phyloP scores from a whole-genome alignment of 2,888 invertebrate genomes.

The Acronicta aceris region DNA sequence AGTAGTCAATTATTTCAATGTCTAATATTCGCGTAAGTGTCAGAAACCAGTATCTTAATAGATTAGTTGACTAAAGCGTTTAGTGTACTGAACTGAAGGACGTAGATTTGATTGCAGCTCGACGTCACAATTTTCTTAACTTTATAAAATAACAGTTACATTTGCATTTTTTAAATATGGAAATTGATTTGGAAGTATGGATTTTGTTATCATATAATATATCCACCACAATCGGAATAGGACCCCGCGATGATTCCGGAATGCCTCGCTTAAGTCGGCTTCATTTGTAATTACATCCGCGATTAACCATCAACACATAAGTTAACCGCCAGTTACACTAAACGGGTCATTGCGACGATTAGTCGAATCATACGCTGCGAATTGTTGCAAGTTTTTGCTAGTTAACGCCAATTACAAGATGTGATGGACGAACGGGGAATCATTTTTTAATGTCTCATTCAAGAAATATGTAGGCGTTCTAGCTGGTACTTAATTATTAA shows the following conservation, averaged over 20 bases:
- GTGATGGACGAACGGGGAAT: constrained; percentile 43
- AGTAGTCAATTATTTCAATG: no score
- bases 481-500: neutral
- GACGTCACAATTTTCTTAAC: no score
- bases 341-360: constrained; percentile 77
- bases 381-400: constrained; percentile 63
- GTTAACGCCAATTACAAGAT: constrained; percentile 50
- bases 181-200: no score
- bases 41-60: no score
- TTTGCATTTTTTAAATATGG: no score
- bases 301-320: constrained; percentile 71
- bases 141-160: no score
- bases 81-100: no score
- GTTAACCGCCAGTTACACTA: constrained; percentile 63
- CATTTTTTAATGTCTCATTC: constrained; percentile 46
- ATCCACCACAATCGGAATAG: constrained; percentile 50
- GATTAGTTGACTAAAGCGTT: no score
- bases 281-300: constrained; percentile 80
- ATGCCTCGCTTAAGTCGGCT: constrained; percentile 65
- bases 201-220: no score
- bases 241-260: constrained; percentile 63
- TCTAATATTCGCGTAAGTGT: no score
- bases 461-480: constrained; percentile 30
- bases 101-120: no score
- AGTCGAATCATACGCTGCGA: constrained; percentile 74